These are phyloP conservation scores for Perodicticus potto DNA, from an alignment of 2,797 vertebrate species.

Conservation along the genomic window DNA sequence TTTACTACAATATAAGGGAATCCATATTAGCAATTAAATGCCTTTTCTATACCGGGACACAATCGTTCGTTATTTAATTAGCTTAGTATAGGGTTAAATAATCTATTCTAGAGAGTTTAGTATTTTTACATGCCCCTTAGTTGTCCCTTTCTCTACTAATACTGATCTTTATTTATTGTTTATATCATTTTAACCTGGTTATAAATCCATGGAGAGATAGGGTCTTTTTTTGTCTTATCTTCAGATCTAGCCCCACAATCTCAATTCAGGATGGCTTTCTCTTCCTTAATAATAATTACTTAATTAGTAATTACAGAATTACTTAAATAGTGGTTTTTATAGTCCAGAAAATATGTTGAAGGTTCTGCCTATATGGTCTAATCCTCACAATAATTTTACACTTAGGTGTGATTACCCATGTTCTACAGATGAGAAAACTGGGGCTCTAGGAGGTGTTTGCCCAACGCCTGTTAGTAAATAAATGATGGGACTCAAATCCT, in stretches of 20 bases:
- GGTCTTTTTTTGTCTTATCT: not conserved
- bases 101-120: not conserved
- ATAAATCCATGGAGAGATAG: not conserved
- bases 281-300: not conserved
- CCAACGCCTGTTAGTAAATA: not conserved
- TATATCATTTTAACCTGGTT: not conserved
- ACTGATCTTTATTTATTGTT: not conserved
- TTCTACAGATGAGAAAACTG: not conserved
- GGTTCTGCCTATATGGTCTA: not conserved
- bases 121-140: not conserved
- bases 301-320: not conserved
- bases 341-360: not conserved
- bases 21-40: constrained; percentile 55
- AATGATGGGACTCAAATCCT: not conserved
- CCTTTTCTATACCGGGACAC: not conserved
- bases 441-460: not conserved
- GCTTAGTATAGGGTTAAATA: constrained; percentile 1
- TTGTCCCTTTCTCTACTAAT: not conserved
- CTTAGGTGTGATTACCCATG: not conserved
- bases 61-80: constrained; percentile 35
- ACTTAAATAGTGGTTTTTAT: not conserved
- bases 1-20: constrained; percentile 61
- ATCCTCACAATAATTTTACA: not conserved
- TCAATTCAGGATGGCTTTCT: not conserved
- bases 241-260: not conserved